phyloP scores from a whole-genome alignment of 2,113 vertebrate species.

The Myiagra hebetior region DNA sequence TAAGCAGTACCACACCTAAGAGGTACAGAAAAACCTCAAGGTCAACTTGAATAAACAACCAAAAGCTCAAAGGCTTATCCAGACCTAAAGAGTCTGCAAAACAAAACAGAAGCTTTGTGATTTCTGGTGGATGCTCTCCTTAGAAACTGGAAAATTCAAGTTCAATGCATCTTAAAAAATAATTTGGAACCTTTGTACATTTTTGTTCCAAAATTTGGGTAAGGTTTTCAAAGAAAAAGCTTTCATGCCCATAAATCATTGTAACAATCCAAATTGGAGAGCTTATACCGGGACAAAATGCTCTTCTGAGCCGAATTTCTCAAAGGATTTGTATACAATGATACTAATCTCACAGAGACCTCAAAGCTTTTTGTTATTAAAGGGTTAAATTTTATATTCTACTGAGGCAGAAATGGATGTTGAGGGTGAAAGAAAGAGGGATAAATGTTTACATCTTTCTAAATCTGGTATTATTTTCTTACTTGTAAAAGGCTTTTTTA shows the following conservation, averaged over 20 bases:
- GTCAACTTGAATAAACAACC: background rate
- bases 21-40: background rate
- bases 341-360: background rate
- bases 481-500: background rate
- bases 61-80: background rate
- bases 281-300: background rate
- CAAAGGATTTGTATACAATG: background rate
- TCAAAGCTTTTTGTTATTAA: background rate
- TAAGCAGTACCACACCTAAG: background rate
- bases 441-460: background rate
- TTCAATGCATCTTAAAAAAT: background rate
- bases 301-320: background rate
- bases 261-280: background rate
- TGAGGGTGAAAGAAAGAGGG: background rate
- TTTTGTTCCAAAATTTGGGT: background rate
- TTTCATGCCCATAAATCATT: background rate
- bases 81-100: background rate
- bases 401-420: background rate
- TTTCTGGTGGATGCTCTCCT: background rate
- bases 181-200: accelerated
- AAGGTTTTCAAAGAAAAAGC: background rate
- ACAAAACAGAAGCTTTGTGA: background rate
- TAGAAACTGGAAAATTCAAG: background rate
- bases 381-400: background rate
- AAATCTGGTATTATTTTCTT: background rate